Conservation (phyloP, 2,888 invertebrate genomes). For the Saturnia pavonia region DNA sequence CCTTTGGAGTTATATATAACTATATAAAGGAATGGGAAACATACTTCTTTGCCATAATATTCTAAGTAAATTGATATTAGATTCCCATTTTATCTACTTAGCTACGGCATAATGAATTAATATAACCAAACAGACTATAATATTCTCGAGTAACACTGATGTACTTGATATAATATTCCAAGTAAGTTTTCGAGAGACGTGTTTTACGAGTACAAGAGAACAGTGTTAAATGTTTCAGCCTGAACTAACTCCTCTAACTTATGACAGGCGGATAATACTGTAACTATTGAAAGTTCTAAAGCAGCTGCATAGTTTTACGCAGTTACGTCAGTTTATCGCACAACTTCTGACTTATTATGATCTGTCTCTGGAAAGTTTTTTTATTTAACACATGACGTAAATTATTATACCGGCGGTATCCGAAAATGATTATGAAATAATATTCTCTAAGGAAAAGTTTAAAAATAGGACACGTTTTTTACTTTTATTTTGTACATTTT, state of each 20-base stretch:
- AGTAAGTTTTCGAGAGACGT: not conserved
- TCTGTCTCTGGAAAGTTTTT: not conserved
- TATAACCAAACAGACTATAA: not conserved
- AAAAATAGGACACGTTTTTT: too few species aligned
- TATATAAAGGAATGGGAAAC: too few species aligned
- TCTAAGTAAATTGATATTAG: not conserved
- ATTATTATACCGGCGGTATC: not conserved
- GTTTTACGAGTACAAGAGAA: not conserved
- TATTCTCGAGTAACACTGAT: slow-evolving; percentile 8
- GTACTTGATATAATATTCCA: not conserved
- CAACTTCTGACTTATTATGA: not conserved
- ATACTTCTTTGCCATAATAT: too few species aligned
- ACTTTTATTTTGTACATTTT: too few species aligned
- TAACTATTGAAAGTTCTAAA: slow-evolving; percentile 7
- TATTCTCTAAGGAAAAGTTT: not conserved
- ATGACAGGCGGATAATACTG: slow-evolving; percentile 11
- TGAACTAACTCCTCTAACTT: slow-evolving; percentile 14
- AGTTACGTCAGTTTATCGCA: not conserved
- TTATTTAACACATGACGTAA: not conserved
- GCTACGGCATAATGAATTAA: slow-evolving; percentile 29
- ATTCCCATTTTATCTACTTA: not conserved
- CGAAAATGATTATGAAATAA: not conserved
- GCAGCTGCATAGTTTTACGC: slow-evolving; percentile 6
- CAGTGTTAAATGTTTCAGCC: slow-evolving; percentile 4
- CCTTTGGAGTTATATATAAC: too few species aligned